Evolutionary conservation across 2,888 invertebrate genomes (phyloP), one percentile per base, ranked within the genome.

Genomic region (Actias luna): DNA sequence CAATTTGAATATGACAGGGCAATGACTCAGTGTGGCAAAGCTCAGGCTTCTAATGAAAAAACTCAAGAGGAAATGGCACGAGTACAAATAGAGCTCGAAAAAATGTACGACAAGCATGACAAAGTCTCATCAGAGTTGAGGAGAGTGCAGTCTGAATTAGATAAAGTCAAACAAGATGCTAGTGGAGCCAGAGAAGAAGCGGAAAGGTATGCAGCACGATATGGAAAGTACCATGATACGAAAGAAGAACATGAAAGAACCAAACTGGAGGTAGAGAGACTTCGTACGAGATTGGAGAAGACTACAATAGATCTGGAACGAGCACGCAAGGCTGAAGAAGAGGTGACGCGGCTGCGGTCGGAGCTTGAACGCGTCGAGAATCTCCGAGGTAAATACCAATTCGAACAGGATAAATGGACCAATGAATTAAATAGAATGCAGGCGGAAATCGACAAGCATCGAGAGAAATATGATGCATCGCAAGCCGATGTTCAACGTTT

Each of bases 21-120:
- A 0, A 97, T 98, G 89, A 95, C 96, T 64, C 97, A 98, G 80
- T 95, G 96, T 76, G 95, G 95, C 68, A 98, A 98, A 88, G 95
- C 96, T 14, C 97, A 97, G 80, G 96, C 96, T 14, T 95, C 96
- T 7, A 96, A 97, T 67, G 98, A 98, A 80, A 97, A 98, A 78
- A 96, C 96, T 61, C 97, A 98, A 83, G 98, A 98, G 82, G 98
- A 98, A 88, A 94, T 97, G 74, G 96, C 97, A 0, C 94, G 97
- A 75, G 94, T 97, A 75, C 97, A 97, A 80, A 93, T 97, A 61
- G 98, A 98, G 88, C 93, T 97, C 57, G 98, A 98, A 82, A 98
- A 98, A 86, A 95, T 97, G 93, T 97, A 97, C 77, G 98, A 98
- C 78, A 97, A 98, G 75, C 96, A 97, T 78, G 98, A 98, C 73